These are phyloP conservation scores for Drosophila erecta DNA, from an alignment of 1,140 invertebrate species.

Conservation along the genomic window DNA sequence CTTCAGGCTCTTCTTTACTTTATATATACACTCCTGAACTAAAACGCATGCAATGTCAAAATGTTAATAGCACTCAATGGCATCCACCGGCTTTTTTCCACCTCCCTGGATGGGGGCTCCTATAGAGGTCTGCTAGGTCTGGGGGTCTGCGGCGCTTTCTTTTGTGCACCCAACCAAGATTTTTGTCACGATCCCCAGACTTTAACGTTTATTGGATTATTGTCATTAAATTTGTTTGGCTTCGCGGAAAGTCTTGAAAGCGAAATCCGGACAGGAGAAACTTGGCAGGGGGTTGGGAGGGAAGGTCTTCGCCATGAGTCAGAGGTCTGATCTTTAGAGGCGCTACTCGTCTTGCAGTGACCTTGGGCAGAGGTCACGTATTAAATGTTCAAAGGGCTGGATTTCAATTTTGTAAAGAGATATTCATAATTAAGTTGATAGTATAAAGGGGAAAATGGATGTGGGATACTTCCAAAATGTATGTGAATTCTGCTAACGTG, in stretches of 20 bases:
- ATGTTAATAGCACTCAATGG: slow-evolving; percentile 64
- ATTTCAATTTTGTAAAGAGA: too few relatives aligned
- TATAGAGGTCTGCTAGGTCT: slow-evolving; percentile 26
- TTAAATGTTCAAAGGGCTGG: background rate
- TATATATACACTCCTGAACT: slow-evolving; percentile 45
- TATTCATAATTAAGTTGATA: too few relatives aligned
- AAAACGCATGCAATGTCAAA: slow-evolving; percentile 75
- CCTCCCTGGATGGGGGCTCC: slow-evolving; percentile 18
- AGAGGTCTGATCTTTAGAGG: slow-evolving; percentile 51
- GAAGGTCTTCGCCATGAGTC: slow-evolving; percentile 48
- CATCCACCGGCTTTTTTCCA: slow-evolving; percentile 34
- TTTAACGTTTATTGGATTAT: slow-evolving; percentile 81
- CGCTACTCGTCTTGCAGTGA: slow-evolving; percentile 50
- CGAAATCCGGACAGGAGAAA: slow-evolving; percentile 58
- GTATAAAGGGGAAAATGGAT: too few relatives aligned
- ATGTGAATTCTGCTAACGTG: too few relatives aligned
- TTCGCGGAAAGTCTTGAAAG: slow-evolving; percentile 58
- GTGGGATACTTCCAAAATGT: too few relatives aligned
- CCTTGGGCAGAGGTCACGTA: slow-evolving; percentile 17
- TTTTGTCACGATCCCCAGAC: slow-evolving; percentile 74
- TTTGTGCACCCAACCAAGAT: slow-evolving; percentile 60
- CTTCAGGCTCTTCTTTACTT: slow-evolving; percentile 24
- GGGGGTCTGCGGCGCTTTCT: slow-evolving; percentile 66
- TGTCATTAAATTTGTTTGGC: slow-evolving; percentile 71
- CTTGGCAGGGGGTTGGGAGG: slow-evolving; percentile 1